These are phyloP conservation scores for Adelosebastes latens DNA, from an alignment of 2,797 vertebrate genomes.

Conservation along the genomic window DNA sequence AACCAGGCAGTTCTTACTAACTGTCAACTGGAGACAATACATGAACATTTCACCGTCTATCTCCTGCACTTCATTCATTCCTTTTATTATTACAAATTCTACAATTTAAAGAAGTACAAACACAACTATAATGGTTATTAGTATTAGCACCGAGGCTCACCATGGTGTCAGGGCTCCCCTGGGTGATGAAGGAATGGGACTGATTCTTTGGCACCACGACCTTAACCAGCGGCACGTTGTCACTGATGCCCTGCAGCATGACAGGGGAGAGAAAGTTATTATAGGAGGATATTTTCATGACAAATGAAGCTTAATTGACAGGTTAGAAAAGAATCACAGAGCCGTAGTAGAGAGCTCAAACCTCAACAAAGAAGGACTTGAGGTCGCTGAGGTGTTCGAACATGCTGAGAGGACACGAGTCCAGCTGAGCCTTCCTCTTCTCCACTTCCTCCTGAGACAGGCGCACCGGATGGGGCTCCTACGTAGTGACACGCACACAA, in stretches of 20 bases:
- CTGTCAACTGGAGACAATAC: conserved; percentile 83
- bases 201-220: conserved; percentile 93
- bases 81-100: not conserved
- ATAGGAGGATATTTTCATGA: not conserved
- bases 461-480: conserved; percentile 94
- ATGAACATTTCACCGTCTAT: not conserved
- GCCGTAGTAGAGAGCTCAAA: conserved; percentile 39
- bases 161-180: conserved; percentile 94
- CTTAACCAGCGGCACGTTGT: conserved; percentile 90
- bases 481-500: not conserved
- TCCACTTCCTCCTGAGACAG: conserved; percentile 92
- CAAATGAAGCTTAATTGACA: not conserved
- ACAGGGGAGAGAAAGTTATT: not conserved
- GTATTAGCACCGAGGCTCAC: conserved; percentile 73
- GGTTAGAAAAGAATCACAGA: not conserved
- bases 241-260: conserved; percentile 91
- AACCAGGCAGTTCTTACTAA: conserved; percentile 90
- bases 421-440: conserved; percentile 88
- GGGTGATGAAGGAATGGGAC: conserved; percentile 95
- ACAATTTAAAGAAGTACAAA: too few relatives aligned
- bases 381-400: conserved; percentile 94
- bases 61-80: not conserved
- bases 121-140: too few relatives aligned
- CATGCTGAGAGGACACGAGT: conserved; percentile 88
- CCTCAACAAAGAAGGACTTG: conserved; percentile 98